Evolutionary conservation across 23 tunicate species (phyloP).

Genomic region (Clavelina lepadiformis): DNA sequence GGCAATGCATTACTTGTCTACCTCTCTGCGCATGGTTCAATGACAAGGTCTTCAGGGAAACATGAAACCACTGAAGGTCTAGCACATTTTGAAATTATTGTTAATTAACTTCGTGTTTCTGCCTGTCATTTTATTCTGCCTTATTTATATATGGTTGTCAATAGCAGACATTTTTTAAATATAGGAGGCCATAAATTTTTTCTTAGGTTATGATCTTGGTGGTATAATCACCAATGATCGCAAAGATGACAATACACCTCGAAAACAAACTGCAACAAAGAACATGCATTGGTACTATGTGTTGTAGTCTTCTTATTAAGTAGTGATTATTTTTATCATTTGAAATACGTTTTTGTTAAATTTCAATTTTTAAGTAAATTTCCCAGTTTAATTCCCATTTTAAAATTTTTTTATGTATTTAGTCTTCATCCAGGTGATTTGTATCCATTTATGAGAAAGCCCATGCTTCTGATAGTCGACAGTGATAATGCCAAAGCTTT

Average conservation of each 20-base stretch:
- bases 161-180: no score
- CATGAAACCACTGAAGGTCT: neutral
- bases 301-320: no score
- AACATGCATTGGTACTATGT: slow-evolving; percentile 85
- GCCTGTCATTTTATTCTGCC: neutral
- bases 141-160: no score
- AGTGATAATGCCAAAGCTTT: slow-evolving; percentile 70
- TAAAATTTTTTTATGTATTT: neutral
- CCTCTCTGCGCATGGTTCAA: slow-evolving; percentile 83
- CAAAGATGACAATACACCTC: slow-evolving; percentile 23
- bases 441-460: slow-evolving; percentile 69
- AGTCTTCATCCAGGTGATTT: slow-evolving; percentile 87
- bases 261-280: slow-evolving; percentile 30
- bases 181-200: no score
- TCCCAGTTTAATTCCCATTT: neutral
- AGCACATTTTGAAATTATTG: no score
- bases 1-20: slow-evolving; percentile 62
- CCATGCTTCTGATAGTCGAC: slow-evolving; percentile 69
- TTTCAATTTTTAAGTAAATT: no score
- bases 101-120: no score
- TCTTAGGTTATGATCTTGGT: slow-evolving; percentile 51
- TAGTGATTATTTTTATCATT: no score
- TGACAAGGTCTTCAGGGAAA: no score
- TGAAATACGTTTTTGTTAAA: no score
- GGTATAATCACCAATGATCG: slow-evolving; percentile 68